Evolutionary conservation across 2,113 vertebrate species (phyloP), one percentile per base, ranked within the genome.

Genomic region (Hiodon tergisus): DNA sequence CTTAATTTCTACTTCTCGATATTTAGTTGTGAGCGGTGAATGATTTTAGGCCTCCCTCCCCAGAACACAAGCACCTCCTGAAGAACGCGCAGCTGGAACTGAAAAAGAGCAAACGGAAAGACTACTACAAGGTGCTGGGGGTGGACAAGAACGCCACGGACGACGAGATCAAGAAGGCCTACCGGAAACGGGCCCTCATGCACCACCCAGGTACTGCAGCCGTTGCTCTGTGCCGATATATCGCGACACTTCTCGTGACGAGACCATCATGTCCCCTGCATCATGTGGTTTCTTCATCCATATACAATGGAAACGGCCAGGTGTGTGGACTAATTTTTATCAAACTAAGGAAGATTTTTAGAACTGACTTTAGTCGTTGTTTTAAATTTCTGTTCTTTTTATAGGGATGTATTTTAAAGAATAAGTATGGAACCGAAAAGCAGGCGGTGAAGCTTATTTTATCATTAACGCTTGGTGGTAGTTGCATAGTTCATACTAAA

Each of bases 81-180:
- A 98, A 98, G 85, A 94, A 87, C 0, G 95, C 96, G 66, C 95
- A 98, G 83, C 83, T 98, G 87, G 94, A 97, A 75, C 87, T 98
- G 82, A 98, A 96, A 82, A 98, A 93, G 86, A 98, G 96, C 87
- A 96, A 98, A 81, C 87, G 96, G 85, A 98, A 98, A 97, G 96
- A 98, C 87, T 98, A 98, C 85, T 98, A 98, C 81, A 98, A 97
- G 86, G 95, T 98, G 76, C 90, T 98, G 0, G 96, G 96, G 0
- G 89, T 98, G 4, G 91, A 94, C 81, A 98, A 96, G 84, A 96
- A 91, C 0, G 96, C 96, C 50, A 95, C 95, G 0, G 96, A 98
- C 67, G 96, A 98, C 0, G 96, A 98, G 82, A 98, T 98, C 82
- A 98, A 98, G 85, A 98, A 97, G 81, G 96, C 94, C 0, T 98